Percentiles rank a stretch among this genome's conserved stretches.
phyloP scores from a whole-genome alignment of 2,888 invertebrate species.

The Ophonus ardosiacus region DNA sequence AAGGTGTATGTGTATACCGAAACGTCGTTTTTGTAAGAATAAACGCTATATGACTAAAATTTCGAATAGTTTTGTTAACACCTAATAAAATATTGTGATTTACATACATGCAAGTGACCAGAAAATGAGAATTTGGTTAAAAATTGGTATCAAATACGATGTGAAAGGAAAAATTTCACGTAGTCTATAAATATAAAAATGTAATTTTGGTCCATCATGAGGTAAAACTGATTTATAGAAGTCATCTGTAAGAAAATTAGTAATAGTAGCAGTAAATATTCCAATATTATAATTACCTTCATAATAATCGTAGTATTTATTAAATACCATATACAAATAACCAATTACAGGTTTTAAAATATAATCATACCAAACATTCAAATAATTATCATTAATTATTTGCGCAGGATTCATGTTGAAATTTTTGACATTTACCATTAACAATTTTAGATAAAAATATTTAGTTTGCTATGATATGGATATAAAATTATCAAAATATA shows the following conservation, averaged over 20 bases:
- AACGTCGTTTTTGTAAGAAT: no score
- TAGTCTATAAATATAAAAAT: conserved; percentile 20
- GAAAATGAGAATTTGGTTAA: conserved; percentile 28
- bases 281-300: conserved; percentile 40
- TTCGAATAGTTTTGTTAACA: no score
- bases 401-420: conserved; percentile 20
- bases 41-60: no score
- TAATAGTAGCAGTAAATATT: not conserved
- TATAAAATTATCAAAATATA: not conserved
- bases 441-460: conserved; percentile 9
- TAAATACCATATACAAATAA: conserved; percentile 6
- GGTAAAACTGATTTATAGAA: conserved; percentile 26
- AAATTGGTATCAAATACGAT: conserved; percentile 44
- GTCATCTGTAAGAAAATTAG: conserved; percentile 41
- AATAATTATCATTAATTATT: conserved; percentile 34
- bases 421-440: conserved; percentile 35
- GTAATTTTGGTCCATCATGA: conserved; percentile 14
- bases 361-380: conserved; percentile 41
- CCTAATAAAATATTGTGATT: not conserved
- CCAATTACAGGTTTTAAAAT: conserved; percentile 37
- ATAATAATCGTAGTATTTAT: conserved; percentile 27
- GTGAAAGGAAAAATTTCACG: conserved; percentile 1
- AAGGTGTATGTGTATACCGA: no score
- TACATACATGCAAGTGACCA: conserved; percentile 50
- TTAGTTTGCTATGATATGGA: not conserved